Evolutionary conservation across 2,113 vertebrate species (phyloP).

Genomic region (Gobio gobio): DNA sequence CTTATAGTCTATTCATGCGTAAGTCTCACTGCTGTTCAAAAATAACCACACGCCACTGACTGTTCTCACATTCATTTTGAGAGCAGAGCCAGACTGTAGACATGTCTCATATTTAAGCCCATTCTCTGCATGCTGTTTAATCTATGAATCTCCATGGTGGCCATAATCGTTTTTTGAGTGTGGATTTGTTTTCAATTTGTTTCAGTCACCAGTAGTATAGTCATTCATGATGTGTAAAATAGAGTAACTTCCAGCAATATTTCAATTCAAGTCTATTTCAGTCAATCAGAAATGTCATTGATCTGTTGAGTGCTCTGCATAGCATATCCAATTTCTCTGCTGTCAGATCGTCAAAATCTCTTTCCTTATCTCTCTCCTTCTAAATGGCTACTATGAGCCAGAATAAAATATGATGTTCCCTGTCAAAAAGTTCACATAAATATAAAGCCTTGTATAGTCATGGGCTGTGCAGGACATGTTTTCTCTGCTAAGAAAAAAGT

Average conservation of each 20-base stretch:
- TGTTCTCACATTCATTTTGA: not conserved
- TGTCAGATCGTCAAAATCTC: conserved; percentile 28
- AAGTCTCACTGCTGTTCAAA: conserved; percentile 22
- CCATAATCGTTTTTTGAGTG: not conserved
- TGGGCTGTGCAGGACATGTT: not conserved
- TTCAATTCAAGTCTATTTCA: conserved; percentile 6
- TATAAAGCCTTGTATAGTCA: not conserved
- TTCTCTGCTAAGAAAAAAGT: not conserved
- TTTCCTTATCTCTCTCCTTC: not conserved
- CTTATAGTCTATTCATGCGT: conserved; percentile 4
- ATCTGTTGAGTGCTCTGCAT: conserved; percentile 2
- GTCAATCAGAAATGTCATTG: conserved; percentile 7
- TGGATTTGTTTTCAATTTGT: too few species aligned
- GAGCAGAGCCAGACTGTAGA: conserved; percentile 2
- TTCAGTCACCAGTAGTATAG: not conserved
- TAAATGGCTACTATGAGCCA: not conserved
- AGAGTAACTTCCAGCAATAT: not conserved
- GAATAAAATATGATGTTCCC: not conserved
- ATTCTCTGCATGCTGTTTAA: not conserved
- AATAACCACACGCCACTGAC: conserved; percentile 3
- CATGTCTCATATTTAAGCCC: not conserved
- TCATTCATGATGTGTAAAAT: conserved; percentile 10
- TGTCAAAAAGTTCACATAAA: not conserved
- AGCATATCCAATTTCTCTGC: conserved; percentile 12
- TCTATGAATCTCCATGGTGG: not conserved